Conservation (phyloP, 2,797 vertebrate species). For the Lithobates pipiens region DNA sequence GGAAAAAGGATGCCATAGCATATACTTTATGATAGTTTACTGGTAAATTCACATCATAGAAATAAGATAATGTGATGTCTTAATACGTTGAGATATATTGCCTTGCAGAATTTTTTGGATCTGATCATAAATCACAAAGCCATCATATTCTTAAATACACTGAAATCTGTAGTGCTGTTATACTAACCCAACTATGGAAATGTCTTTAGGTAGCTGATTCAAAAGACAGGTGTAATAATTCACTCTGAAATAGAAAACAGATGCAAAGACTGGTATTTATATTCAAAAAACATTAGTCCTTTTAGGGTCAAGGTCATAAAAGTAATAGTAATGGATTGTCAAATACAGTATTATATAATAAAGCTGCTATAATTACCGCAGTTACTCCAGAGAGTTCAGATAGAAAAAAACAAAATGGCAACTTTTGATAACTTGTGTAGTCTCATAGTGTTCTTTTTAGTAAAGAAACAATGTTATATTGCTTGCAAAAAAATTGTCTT, state of each 20-base stretch:
- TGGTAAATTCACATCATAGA: background rate
- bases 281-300: background rate
- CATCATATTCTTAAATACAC: background rate
- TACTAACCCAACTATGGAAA: background rate
- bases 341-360: no score
- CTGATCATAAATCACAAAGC: slow-evolving; percentile 11
- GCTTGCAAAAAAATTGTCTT: no score
- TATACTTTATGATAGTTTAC: background rate
- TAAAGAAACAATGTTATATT: no score
- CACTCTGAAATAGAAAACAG: slow-evolving; percentile 7
- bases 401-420: no score
- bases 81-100: background rate
- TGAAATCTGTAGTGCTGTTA: background rate
- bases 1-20: slow-evolving; percentile 1
- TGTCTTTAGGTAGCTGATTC: slow-evolving; percentile 12
- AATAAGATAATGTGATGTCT: background rate
- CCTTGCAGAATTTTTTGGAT: background rate
- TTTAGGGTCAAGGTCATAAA: background rate
- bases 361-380: no score
- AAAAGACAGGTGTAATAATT: slow-evolving; percentile 13
- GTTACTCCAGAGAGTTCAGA: no score
- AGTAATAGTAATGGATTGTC: background rate
- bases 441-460: no score
- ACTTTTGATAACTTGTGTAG: no score
- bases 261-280: background rate